Base-by-base conservation (phyloP, 2,113 vertebrate genomes). In the Equus przewalskii region DNA sequence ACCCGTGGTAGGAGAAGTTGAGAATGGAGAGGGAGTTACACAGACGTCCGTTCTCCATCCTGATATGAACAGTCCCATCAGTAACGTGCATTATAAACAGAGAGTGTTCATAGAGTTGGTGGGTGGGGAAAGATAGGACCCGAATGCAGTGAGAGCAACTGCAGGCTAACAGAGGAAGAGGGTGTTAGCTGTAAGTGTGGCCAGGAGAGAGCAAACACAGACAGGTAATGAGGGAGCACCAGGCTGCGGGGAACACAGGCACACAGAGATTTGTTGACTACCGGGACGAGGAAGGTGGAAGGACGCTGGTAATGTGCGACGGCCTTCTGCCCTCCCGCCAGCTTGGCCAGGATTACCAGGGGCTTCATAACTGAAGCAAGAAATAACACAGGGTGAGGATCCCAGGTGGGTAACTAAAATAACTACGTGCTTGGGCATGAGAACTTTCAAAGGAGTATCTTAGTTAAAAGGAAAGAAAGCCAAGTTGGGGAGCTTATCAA, bases 41-140 rank as follows among this genome's bases (percentile, higher is more conserved):
- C 0, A 24, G n/a, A 46, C 0, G 1, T 4, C 7, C 2, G 7
- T 64, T 76, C 82, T 44, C 28, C 1, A 12, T 14, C 30, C 9
- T 60, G 24, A 44, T 46, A 3, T n/a, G 19, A 16, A n/a, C 4
- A 28, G 13, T 73, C 76, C 51, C 58, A 28, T 67, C 62, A 56
- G 30, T 10, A 22, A 64, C 30, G 1, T 36, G 56, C 33, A 10
- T 44, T 22, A 36, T 24, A 41, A 36, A 26, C 10, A 70, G 26
- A 33, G 9, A 36, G 21, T 64, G 76, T 33, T 72, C 41, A 41
- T 58, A 16, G 72, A 28, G 54, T 6, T 22, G 33, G 73, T 14
- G 33, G 30, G 1, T n/a, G 51, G 22, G 41, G 30, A 30, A 81
- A 21, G 30, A 80, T 1, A 11, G 58, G 6, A 21, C 28, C 51